phyloP scores from a whole-genome alignment of 1,140 invertebrate species.

The Sitophilus oryzae region DNA sequence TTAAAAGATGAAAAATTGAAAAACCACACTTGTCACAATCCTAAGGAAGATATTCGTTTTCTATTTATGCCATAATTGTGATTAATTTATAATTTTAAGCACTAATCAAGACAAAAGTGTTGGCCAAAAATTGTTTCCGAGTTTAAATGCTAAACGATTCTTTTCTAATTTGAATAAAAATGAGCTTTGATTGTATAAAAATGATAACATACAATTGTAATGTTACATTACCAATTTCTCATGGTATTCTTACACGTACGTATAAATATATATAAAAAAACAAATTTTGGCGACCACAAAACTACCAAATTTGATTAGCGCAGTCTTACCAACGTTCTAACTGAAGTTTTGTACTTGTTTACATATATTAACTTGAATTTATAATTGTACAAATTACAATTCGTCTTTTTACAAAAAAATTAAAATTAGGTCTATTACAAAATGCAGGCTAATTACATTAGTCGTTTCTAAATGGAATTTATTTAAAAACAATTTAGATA shows the following conservation, averaged over 20 bases:
- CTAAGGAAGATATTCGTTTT: slow-evolving; percentile 20
- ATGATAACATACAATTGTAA: no score
- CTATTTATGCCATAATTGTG: slow-evolving; percentile 21
- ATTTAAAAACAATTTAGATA: slow-evolving; percentile 18
- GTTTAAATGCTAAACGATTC: no score
- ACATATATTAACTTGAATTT: slow-evolving; percentile 21
- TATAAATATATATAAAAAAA: neutral
- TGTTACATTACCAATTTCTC: no score
- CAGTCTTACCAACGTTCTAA: slow-evolving; percentile 21
- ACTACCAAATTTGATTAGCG: slow-evolving; percentile 16
- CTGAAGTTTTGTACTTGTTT: slow-evolving; percentile 25
- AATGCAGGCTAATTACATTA: slow-evolving; percentile 12
- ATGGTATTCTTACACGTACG: no score
- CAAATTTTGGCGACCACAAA: neutral
- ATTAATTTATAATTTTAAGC: slow-evolving; percentile 16
- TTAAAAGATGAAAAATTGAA: slow-evolving; percentile 17
- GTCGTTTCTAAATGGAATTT: slow-evolving; percentile 9
- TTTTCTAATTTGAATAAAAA: no score
- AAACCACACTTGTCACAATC: slow-evolving; percentile 13
- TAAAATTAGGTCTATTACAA: slow-evolving; percentile 17
- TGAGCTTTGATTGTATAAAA: no score
- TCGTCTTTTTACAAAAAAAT: slow-evolving; percentile 21
- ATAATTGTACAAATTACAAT: slow-evolving; percentile 19
- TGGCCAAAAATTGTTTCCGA: neutral
- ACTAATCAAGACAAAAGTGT: slow-evolving; percentile 14